phyloP scores from a whole-genome alignment of 1,140 invertebrate genomes.

The Archivesica marissinica region DNA sequence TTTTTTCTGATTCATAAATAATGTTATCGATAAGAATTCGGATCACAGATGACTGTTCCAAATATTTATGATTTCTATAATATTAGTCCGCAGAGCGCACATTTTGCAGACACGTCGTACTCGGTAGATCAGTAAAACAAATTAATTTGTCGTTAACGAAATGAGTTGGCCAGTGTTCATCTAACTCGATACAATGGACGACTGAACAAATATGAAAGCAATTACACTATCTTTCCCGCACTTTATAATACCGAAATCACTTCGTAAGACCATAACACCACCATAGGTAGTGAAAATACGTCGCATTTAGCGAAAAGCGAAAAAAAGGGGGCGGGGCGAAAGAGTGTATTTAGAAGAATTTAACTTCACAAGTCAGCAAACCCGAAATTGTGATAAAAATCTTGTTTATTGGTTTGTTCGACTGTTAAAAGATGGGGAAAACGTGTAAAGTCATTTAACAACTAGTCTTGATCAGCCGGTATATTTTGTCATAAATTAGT shows the following conservation, averaged over 20 bases:
- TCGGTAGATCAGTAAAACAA: background rate
- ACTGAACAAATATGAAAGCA: background rate
- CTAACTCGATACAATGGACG: too few relatives aligned
- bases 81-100: background rate
- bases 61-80: too few relatives aligned
- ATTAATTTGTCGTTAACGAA: conserved; percentile 7
- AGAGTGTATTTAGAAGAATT: conserved; percentile 27
- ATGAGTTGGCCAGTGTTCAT: background rate
- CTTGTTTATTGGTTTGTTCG: conserved; percentile 20
- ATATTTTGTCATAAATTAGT: conserved; percentile 7
- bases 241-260: conserved; percentile 3
- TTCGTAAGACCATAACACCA: background rate
- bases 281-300: conserved; percentile 3
- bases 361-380: conserved; percentile 23
- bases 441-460: conserved; percentile 27
- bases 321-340: conserved; percentile 17
- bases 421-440: conserved; percentile 6
- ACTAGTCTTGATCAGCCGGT: background rate
- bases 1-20: conserved; percentile 26
- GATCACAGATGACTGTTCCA: background rate
- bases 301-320: conserved; percentile 28
- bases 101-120: background rate
- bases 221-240: background rate
- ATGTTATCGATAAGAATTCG: background rate
- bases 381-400: conserved; percentile 26